These are phyloP conservation scores for Andricus quercusramuli DNA, from an alignment of 2,888 invertebrate genomes.

Conservation along the genomic window DNA sequence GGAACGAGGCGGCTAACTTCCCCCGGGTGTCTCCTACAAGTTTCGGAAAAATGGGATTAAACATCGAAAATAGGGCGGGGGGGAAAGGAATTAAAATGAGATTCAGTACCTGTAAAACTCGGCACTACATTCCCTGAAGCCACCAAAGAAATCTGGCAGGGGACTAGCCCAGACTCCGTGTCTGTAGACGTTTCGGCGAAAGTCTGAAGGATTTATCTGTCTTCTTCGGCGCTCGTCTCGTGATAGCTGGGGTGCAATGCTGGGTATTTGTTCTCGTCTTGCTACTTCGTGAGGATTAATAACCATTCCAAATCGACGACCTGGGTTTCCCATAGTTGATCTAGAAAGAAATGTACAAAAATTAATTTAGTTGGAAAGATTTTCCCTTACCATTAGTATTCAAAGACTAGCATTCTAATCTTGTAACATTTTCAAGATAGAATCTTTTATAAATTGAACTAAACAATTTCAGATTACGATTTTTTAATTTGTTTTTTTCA, in stretches of 20 bases:
- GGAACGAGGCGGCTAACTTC: slow-evolving; percentile 91
- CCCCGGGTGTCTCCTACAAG: slow-evolving; percentile 87
- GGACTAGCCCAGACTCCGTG: slow-evolving; percentile 88
- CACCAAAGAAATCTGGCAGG: slow-evolving; percentile 85
- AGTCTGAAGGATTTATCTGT: slow-evolving; percentile 62
- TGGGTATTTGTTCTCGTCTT: slow-evolving; percentile 68
- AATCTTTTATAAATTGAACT: too few relatives aligned
- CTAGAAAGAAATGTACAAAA: slow-evolving; percentile 76
- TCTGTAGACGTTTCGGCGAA: slow-evolving; percentile 82
- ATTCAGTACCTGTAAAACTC: slow-evolving; percentile 85
- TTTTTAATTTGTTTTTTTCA: too few relatives aligned
- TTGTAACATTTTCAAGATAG: too few relatives aligned
- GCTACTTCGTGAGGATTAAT: slow-evolving; percentile 66
- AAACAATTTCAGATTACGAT: too few relatives aligned
- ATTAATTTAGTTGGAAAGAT: not conserved
- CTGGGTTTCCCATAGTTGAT: slow-evolving; percentile 85
- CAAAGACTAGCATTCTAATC: too few relatives aligned
- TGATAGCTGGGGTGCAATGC: slow-evolving; percentile 55
- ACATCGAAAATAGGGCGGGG: not conserved
- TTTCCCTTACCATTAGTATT: too few relatives aligned
- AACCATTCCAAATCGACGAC: slow-evolving; percentile 79
- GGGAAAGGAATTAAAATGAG: not conserved
- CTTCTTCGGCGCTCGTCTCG: slow-evolving; percentile 66
- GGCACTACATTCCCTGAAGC: slow-evolving; percentile 87
- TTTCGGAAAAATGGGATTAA: not conserved